Base-by-base conservation (phyloP, 1,140 invertebrate species). In the Drosophila nigromelanica region DNA sequence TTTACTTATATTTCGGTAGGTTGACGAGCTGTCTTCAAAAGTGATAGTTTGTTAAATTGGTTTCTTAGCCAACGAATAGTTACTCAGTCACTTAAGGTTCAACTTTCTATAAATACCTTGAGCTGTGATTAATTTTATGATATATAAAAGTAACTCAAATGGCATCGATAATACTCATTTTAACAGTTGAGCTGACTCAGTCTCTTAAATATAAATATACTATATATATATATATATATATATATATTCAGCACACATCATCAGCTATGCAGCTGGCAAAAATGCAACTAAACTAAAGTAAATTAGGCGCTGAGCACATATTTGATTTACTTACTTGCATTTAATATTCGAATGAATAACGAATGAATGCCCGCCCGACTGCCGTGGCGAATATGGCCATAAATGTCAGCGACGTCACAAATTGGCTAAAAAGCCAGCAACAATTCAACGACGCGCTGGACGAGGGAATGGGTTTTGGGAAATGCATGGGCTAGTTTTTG, bases 321-420 rank as follows among this genome's bases (percentile, higher is more conserved):
- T 85, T 86, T 85, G 70, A 85, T 85, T 85, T 55, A 86, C 73
- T 85, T 85, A 86, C 77, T 80, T 85, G 74, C 81, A 85, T 86
- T 85, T 78, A 64, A 85, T 75, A 85, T 85, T 71, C 59, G 15
- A 35, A 67, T 54, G 63, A 61, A 66, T 55, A 58, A 47, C 64
- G 60, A 79, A 80, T 60, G 73, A 55, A n/a, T 15, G 55, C 12
- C 37, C 5, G 39, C 21, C 3, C 6, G 12, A 12, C 21, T 21
- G 40, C 14, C 40, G 24, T 58, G 24, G n/a, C 55, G 7, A 58
- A 58, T 43, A 58, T 58, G 55, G 55, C 76, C 80, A 83, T 83
- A 83, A 83, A 79, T 83, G 80, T 83, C 80, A 76, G 76, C 73
- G 72, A 72, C 78, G 45, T 82, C 80, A 77, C 64, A 85, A 80